A percentile compares a stretch with the other conserved stretches of the same genome.
Conservation (phyloP, 35 echinoderm and acorn worm genomes). For the Ophioderma brevispina region DNA sequence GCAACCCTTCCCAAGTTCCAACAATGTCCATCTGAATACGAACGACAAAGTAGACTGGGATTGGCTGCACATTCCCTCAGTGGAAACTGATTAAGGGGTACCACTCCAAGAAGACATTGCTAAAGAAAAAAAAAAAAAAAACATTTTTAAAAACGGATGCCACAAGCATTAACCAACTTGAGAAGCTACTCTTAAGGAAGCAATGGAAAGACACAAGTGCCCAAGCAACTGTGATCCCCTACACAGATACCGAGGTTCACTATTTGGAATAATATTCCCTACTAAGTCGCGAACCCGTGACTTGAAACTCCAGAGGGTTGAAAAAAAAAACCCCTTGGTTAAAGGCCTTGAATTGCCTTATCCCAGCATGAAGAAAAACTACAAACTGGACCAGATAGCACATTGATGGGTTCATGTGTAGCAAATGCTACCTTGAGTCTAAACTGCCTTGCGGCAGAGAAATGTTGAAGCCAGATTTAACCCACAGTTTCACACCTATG, state of each 20-base stretch:
- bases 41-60: slow-evolving; percentile 11
- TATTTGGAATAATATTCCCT: slow-evolving; percentile 51
- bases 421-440: slow-evolving; percentile 36
- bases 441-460: slow-evolving; percentile 37
- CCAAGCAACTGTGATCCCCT: slow-evolving; percentile 26
- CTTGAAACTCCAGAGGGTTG: slow-evolving; percentile 35
- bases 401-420: slow-evolving; percentile 30
- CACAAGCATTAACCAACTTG: neutral
- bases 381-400: neutral
- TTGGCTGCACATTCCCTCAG: slow-evolving; percentile 3
- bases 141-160: neutral
- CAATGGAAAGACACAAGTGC: slow-evolving; percentile 15
- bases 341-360: slow-evolving; percentile 32
- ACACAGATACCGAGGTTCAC: slow-evolving; percentile 50
- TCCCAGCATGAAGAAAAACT: neutral
- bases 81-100: neutral
- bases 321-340: slow-evolving; percentile 53
- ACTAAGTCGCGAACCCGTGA: slow-evolving; percentile 19
- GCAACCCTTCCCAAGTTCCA: neutral
- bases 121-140: too few species aligned
- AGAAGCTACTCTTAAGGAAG: neutral
- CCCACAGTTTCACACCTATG: slow-evolving; percentile 17
- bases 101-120: slow-evolving; percentile 18
- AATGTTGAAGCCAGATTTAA: slow-evolving; percentile 52
- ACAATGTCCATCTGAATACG: neutral